phyloP scores from a whole-genome alignment of 2,888 invertebrate genomes.

The Clanis bilineata region DNA sequence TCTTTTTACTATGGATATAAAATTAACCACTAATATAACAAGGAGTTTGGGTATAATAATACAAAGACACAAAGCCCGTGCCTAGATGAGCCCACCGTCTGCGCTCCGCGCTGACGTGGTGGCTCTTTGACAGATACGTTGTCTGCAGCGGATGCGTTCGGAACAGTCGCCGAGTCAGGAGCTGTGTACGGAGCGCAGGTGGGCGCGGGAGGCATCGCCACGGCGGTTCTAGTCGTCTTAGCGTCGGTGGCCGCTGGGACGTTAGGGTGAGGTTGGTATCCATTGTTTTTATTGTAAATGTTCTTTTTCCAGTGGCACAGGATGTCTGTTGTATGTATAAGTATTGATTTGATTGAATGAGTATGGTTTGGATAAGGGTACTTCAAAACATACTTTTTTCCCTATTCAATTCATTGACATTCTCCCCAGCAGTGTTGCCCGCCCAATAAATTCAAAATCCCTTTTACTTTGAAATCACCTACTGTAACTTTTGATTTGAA shows the following conservation, averaged over 20 bases:
- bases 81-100: constrained; percentile 50
- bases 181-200: constrained; percentile 58
- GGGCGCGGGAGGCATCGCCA: constrained; percentile 84
- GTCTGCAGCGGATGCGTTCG: constrained; percentile 72
- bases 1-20: no score
- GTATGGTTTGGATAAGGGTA: no score
- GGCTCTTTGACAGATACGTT: constrained; percentile 63
- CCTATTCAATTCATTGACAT: no score
- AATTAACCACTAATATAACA: no score
- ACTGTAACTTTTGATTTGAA: no score
- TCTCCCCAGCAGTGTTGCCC: no score
- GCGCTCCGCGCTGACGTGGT: constrained; percentile 47
- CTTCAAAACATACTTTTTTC: no score
- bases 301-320: neutral
- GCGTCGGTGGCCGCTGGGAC: constrained; percentile 87
- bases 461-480: no score
- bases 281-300: constrained; percentile 15
- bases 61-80: constrained; percentile 38
- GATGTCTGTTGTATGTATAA: neutral
- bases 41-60: constrained; percentile 11
- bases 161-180: constrained; percentile 40
- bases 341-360: no score
- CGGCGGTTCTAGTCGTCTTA: constrained; percentile 83
- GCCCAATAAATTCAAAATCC: no score
- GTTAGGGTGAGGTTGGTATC: constrained; percentile 88